phyloP scores from a whole-genome alignment of 2,888 invertebrate genomes.

The Pseudolycoriella hygida region DNA sequence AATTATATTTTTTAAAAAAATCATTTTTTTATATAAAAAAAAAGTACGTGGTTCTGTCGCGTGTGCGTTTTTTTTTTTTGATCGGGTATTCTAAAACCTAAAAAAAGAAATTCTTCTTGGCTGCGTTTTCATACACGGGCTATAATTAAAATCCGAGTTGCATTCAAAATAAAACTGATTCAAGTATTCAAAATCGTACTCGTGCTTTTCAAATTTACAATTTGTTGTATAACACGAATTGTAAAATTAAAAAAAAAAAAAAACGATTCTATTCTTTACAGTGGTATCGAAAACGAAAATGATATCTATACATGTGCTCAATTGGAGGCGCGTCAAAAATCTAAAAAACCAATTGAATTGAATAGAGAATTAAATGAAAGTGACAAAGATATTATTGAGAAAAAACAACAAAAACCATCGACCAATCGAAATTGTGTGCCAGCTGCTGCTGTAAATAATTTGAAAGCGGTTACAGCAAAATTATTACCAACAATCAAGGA shows the following conservation, averaged over 20 bases:
- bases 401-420: not conserved
- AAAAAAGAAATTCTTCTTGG: too few species aligned
- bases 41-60: too few species aligned
- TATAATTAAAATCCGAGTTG: not conserved
- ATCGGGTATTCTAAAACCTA: too few species aligned
- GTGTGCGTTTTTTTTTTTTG: too few species aligned
- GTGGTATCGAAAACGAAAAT: slow-evolving; percentile 30
- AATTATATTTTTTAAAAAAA: too few species aligned
- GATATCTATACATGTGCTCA: slow-evolving; percentile 30
- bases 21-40: too few species aligned
- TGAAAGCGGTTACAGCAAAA: not conserved
- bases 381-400: not conserved
- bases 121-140: not conserved
- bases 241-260: not conserved
- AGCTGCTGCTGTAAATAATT: not conserved
- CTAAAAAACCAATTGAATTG: slow-evolving; percentile 1
- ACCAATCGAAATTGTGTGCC: slow-evolving; percentile 3
- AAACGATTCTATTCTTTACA: slow-evolving; percentile 14
- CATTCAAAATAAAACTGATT: not conserved
- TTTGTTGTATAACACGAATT: not conserved
- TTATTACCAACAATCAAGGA: not conserved
- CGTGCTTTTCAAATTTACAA: not conserved
- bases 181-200: not conserved
- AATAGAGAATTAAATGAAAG: not conserved
- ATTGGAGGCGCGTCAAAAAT: slow-evolving; percentile 21